Percentiles rank a stretch among this genome's conserved stretches.
phyloP scores from a whole-genome alignment of 2,113 vertebrate genomes.

The Dipodomys ordii region DNA sequence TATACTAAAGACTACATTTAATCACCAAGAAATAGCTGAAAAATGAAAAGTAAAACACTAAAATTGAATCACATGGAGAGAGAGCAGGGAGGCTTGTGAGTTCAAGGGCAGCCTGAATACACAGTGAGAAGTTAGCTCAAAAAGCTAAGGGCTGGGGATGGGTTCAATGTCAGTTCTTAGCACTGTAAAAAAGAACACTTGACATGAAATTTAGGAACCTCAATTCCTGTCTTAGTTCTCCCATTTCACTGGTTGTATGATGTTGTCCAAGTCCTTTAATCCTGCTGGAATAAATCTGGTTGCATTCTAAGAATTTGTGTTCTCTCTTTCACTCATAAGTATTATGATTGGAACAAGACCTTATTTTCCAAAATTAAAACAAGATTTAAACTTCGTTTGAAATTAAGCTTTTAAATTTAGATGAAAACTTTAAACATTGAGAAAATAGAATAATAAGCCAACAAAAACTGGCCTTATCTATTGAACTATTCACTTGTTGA shows the following conservation, averaged over 20 bases:
- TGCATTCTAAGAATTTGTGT: not conserved
- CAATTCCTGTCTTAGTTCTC: not conserved
- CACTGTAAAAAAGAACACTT: not conserved
- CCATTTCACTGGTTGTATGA: not conserved
- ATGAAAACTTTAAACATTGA: slow-evolving; percentile 30
- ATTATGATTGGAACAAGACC: not conserved
- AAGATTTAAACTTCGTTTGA: slow-evolving; percentile 23
- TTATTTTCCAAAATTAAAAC: slow-evolving; percentile 20
- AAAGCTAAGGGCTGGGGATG: not conserved
- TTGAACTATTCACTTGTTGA: not conserved
- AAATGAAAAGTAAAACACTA: not conserved
- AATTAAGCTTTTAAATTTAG: slow-evolving; percentile 35
- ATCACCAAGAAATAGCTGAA: not conserved
- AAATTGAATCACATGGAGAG: not conserved
- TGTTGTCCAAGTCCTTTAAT: not conserved
- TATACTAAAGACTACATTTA: not conserved
- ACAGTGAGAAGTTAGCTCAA: not conserved
- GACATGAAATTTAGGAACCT: not conserved
- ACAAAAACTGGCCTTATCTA: not conserved
- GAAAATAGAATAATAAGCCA: slow-evolving; percentile 13
- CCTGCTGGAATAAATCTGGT: not conserved
- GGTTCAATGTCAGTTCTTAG: not conserved
- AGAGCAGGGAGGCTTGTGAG: not conserved
- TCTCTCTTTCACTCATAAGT: not conserved
- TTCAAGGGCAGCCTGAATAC: not conserved